Percentiles rank a stretch among this genome's conserved stretches.
Conservation (phyloP, 2,888 invertebrate genomes). For the Drosophila rellima region DNA sequence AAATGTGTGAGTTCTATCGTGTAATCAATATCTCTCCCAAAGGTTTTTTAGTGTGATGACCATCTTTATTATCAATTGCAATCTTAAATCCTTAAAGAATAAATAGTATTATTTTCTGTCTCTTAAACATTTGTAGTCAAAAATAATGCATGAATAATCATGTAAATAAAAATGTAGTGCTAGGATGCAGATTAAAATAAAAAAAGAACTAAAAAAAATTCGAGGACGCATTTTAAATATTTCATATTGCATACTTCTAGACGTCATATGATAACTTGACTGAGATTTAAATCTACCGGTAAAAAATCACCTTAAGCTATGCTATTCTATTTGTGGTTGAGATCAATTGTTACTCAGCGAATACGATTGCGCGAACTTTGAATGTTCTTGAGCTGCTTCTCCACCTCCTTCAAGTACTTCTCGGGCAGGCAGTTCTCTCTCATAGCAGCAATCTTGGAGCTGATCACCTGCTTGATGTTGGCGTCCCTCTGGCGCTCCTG, state of each 20-base stretch:
- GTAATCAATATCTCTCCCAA: neutral
- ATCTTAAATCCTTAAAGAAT: neutral
- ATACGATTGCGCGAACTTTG: conserved; percentile 65
- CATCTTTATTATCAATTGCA: neutral
- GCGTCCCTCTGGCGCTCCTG: conserved; percentile 82
- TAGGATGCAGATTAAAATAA: neutral
- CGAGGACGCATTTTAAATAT: neutral
- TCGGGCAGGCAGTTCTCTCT: conserved; percentile 85
- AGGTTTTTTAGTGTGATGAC: neutral
- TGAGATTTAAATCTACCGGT: neutral
- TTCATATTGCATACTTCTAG: conserved; percentile 47
- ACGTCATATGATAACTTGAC: conserved; percentile 5
- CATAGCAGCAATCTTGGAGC: conserved; percentile 84
- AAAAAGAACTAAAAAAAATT: neutral
- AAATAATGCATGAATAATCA: neutral
- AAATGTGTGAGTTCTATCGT: neutral
- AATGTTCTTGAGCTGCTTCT: conserved; percentile 80
- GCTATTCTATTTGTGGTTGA: conserved; percentile 14
- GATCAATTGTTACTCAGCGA: conserved; percentile 34
- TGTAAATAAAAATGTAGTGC: neutral
- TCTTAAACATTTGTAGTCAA: neutral
- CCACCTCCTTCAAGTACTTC: conserved; percentile 85
- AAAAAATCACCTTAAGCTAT: conserved; percentile 36
- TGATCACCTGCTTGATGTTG: conserved; percentile 84
- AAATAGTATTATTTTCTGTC: neutral